A percentile compares a stretch with the other conserved stretches of the same genome.
These are phyloP conservation scores for Plebejus anna DNA, from an alignment of 2,888 invertebrate genomes.

Conservation along the genomic window DNA sequence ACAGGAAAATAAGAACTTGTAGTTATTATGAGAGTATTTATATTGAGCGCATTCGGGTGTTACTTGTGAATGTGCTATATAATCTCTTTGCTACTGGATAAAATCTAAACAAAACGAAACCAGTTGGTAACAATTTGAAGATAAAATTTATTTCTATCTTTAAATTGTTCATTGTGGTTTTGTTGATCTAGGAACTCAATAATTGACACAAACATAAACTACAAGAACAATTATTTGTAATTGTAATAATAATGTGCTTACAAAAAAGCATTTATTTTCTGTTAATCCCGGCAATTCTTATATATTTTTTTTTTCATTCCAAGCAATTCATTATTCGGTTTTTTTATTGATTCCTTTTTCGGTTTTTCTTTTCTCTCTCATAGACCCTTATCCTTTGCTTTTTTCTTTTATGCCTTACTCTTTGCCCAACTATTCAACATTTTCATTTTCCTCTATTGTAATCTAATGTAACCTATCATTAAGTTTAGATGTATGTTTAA, in stretches of 20 bases:
- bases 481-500: slow-evolving; percentile 22
- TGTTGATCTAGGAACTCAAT: neutral
- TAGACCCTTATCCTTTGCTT: neutral
- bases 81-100: neutral
- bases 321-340: neutral
- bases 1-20: neutral
- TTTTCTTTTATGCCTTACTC: neutral
- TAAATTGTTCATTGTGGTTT: neutral
- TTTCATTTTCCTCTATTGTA: neutral
- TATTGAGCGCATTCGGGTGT: neutral
- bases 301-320: neutral
- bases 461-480: neutral
- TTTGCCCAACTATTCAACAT: neutral
- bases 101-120: neutral
- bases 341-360: slow-evolving; percentile 15
- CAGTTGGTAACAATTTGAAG: neutral
- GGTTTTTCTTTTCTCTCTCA: neutral
- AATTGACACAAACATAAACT: neutral
- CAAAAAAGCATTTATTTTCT: neutral
- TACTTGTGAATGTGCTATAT: neutral
- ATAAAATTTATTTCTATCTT: neutral
- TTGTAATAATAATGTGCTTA: neutral
- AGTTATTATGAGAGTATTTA: slow-evolving; percentile 11
- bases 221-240: neutral
- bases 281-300: neutral